Percentiles rank a stretch among this genome's conserved stretches.
phyloP scores from a whole-genome alignment of 2,888 invertebrate genomes.

The Eurois occulta region DNA sequence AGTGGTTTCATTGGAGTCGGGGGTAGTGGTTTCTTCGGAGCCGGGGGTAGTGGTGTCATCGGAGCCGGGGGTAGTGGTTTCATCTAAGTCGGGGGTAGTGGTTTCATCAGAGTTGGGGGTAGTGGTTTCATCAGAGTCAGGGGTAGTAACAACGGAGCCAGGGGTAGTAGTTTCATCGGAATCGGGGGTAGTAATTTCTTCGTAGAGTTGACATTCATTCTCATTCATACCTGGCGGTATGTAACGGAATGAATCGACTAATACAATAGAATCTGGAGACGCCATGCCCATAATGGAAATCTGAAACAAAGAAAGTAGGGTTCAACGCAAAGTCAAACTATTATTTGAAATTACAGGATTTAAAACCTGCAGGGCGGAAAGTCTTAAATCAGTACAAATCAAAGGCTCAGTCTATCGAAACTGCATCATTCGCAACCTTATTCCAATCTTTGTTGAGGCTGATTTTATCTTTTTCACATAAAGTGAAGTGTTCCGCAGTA shows the following conservation, averaged over 20 bases:
- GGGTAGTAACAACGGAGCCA: no score
- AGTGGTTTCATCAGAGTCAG: neutral
- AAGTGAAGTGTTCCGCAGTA: neutral
- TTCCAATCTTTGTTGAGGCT: no score
- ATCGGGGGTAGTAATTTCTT: constrained; percentile 41
- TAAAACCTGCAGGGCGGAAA: neutral
- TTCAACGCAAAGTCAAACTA: constrained; percentile 3
- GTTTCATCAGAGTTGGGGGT: neutral
- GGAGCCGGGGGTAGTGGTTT: neutral
- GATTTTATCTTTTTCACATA: neutral
- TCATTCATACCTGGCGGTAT: constrained; percentile 68
- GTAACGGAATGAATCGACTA: constrained; percentile 80
- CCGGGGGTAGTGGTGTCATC: neutral
- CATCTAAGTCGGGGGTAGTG: neutral
- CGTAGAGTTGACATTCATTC: constrained; percentile 73
- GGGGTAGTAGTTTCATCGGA: neutral
- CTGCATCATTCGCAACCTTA: neutral
- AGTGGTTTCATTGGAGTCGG: neutral
- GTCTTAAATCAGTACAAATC: neutral
- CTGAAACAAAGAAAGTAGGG: constrained; percentile 70
- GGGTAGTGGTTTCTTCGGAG: neutral
- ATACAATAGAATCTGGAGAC: constrained; percentile 64
- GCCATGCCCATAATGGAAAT: constrained; percentile 74
- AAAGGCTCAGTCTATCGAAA: neutral
- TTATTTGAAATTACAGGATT: neutral